Evolutionary conservation across 2,888 invertebrate species (phyloP).

Genomic region (Disparrhopalites patrizii): DNA sequence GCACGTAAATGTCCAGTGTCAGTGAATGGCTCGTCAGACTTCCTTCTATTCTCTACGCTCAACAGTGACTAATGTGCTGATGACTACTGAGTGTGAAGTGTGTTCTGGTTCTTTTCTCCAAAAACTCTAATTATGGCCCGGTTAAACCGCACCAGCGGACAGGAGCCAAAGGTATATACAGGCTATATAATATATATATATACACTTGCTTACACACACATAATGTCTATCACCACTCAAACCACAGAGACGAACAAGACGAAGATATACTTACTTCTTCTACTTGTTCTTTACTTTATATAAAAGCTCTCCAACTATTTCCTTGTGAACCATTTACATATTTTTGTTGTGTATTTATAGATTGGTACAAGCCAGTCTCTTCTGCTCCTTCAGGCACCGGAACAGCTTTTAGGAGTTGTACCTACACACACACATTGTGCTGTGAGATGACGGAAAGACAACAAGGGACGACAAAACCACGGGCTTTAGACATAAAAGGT

Average conservation of each 20-base stretch:
- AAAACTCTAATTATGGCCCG: slow-evolving; percentile 14
- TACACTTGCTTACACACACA: too few species aligned
- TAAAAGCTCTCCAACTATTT: too few species aligned
- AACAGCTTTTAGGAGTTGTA: too few species aligned
- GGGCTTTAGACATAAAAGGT: slow-evolving; percentile 22
- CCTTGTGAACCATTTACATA: neutral
- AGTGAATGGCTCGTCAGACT: neutral
- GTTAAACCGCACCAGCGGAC: neutral
- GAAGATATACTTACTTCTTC: too few species aligned
- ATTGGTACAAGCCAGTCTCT: too few species aligned
- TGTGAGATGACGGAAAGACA: neutral
- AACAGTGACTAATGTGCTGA: slow-evolving; percentile 20
- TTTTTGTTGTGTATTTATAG: neutral
- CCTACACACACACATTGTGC: too few species aligned
- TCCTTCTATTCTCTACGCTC: neutral
- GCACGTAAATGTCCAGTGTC: neutral
- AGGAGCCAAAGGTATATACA: neutral
- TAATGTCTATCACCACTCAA: too few species aligned
- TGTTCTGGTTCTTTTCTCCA: slow-evolving; percentile 17
- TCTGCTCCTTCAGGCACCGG: too few species aligned
- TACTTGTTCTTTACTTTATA: too few species aligned
- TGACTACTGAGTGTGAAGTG: slow-evolving; percentile 8
- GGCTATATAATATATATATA: too few species aligned
- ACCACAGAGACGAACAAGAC: too few species aligned
- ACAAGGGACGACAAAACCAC: slow-evolving; percentile 6